A percentile compares a stretch with the other conserved stretches of the same genome.
Conservation (phyloP, 2,888 invertebrate genomes). For the Phragmatobia fuliginosa region DNA sequence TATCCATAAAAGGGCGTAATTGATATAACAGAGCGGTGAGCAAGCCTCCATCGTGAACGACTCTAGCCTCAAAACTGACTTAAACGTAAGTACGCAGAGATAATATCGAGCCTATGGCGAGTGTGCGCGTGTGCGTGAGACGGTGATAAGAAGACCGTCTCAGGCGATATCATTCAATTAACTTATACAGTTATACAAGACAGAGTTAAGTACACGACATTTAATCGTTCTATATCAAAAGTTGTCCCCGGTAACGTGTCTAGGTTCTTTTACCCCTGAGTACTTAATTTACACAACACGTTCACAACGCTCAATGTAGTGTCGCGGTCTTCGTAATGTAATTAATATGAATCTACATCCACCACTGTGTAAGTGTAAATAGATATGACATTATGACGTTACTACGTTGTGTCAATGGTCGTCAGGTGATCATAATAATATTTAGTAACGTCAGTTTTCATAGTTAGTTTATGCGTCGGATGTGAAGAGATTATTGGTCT, state of each 20-base stretch:
- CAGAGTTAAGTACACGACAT: too few species aligned
- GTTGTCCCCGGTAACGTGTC: too few species aligned
- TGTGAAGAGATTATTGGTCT: constrained; percentile 32
- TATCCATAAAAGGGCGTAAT: neutral
- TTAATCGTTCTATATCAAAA: too few species aligned
- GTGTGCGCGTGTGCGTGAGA: neutral
- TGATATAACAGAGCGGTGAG: neutral
- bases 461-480: constrained; percentile 30
- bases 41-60: neutral
- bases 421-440: neutral
- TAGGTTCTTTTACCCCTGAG: too few species aligned
- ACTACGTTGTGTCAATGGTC: constrained; percentile 26
- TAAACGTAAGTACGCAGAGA: neutral
- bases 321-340: too few species aligned
- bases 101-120: neutral
- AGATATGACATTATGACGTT: too few species aligned
- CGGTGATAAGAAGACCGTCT: neutral
- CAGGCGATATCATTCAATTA: neutral
- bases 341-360: too few species aligned
- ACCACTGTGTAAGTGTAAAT: too few species aligned
- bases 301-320: too few species aligned
- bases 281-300: too few species aligned
- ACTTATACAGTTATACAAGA: too few species aligned
- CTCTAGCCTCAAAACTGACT: neutral
- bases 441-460: constrained; percentile 26